Percentiles rank a stretch among this genome's conserved stretches.
Evolutionary conservation across 2,888 invertebrate genomes (phyloP).

Genomic region (Gerosis bhagava): DNA sequence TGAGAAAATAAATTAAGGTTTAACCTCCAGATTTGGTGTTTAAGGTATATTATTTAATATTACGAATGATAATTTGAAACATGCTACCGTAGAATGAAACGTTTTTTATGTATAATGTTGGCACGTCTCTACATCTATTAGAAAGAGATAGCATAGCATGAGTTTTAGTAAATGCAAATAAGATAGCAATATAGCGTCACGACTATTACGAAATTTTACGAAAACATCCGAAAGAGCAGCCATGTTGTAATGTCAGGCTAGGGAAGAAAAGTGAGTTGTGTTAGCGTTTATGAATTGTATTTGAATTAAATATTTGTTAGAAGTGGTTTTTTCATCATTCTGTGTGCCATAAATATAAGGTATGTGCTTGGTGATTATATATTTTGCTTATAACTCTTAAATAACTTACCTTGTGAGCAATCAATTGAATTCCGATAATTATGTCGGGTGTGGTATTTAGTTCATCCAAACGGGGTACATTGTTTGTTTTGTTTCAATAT

Average conservation of each 20-base stretch:
- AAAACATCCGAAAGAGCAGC: conserved; percentile 53
- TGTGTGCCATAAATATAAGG: conserved; percentile 53
- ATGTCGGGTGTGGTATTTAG: conserved; percentile 76
- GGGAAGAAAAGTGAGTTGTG: conserved; percentile 57
- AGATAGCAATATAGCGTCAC: conserved; percentile 38
- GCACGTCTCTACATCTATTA: no score
- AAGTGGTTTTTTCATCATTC: conserved; percentile 42
- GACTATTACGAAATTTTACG: conserved; percentile 38
- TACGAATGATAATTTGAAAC: no score
- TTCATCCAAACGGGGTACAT: conserved; percentile 48
- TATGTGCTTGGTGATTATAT: conserved; percentile 36
- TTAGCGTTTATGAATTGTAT: conserved; percentile 43
- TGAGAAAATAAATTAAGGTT: no score
- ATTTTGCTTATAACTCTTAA: conserved; percentile 2
- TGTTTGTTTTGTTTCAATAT: conserved; percentile 66
- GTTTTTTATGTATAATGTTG: no score
- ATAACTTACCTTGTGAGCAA: conserved; percentile 16
- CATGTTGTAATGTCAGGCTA: conserved; percentile 75
- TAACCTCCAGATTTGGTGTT: no score
- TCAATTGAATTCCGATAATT: conserved; percentile 41
- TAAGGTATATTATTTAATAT: no score
- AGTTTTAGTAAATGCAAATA: no score
- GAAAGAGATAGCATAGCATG: no score
- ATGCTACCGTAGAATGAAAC: no score
- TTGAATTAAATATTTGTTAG: conserved; percentile 42